phyloP scores from a whole-genome alignment of 1,140 invertebrate genomes.

The Danaus plexippus region DNA sequence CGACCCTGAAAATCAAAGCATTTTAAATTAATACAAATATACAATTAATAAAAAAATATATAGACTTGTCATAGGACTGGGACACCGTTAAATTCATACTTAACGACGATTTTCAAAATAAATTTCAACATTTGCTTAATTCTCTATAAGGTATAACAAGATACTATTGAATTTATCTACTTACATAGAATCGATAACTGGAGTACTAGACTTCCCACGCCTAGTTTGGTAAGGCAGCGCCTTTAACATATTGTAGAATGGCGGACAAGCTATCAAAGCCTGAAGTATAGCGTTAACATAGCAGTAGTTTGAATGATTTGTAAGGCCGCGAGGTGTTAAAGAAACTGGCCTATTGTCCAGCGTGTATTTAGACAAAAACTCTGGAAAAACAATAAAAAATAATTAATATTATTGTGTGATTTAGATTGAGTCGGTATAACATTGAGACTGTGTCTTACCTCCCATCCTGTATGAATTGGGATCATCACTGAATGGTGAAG shows the following conservation, averaged over 20 bases:
- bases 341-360: slow-evolving; percentile 82
- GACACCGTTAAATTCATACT: no score
- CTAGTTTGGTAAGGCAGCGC: slow-evolving; percentile 76
- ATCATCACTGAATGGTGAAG: slow-evolving; percentile 67
- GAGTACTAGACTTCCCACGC: slow-evolving; percentile 80
- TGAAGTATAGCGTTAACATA: slow-evolving; percentile 95
- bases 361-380: slow-evolving; percentile 80
- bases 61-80: no score
- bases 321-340: slow-evolving; percentile 88
- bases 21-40: no score
- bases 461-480: slow-evolving; percentile 77
- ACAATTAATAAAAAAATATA: no score
- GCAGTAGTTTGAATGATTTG: slow-evolving; percentile 94
- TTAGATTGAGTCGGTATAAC: slow-evolving; percentile 2
- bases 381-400: slow-evolving; percentile 63
- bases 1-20: slow-evolving; percentile 54
- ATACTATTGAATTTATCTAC: slow-evolving; percentile 43
- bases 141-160: background rate
- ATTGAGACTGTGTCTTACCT: slow-evolving; percentile 64
- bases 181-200: slow-evolving; percentile 93
- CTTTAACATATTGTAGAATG: slow-evolving; percentile 92
- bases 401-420: slow-evolving; percentile 5
- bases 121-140: background rate
- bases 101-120: background rate
- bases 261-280: slow-evolving; percentile 91